Percentiles rank a stretch among this genome's conserved stretches.
Evolutionary conservation across 2,888 invertebrate genomes (phyloP).

Genomic region (Aleiodes leptofemur): DNA sequence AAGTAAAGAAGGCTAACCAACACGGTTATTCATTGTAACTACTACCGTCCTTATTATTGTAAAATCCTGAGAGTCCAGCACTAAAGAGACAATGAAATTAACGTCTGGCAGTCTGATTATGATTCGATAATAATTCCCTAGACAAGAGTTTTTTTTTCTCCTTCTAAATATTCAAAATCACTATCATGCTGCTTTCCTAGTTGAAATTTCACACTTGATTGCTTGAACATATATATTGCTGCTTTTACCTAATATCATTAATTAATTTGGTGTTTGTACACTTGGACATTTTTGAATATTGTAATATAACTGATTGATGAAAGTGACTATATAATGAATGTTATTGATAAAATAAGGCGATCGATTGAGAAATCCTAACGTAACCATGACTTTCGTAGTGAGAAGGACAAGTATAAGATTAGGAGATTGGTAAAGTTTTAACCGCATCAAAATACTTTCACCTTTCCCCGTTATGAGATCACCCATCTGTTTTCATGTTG

Average conservation of each 20-base stretch:
- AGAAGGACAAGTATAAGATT: conserved; percentile 30
- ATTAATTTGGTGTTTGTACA: no score
- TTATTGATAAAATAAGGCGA: conserved; percentile 52
- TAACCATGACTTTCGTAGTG: conserved; percentile 68
- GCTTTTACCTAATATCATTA: no score
- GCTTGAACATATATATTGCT: no score
- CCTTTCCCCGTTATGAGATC: conserved; percentile 74
- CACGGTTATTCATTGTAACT: neutral
- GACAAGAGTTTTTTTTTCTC: no score
- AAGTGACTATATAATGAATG: conserved; percentile 36
- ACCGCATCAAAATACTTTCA: conserved; percentile 69
- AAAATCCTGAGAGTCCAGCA: neutral
- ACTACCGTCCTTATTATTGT: neutral
- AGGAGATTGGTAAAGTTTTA: conserved; percentile 51
- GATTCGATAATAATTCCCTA: neutral
- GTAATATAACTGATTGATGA: neutral
- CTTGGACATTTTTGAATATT: neutral
- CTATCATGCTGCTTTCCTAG: no score
- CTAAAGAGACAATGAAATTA: neutral
- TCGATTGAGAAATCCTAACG: conserved; percentile 65
- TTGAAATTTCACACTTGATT: no score
- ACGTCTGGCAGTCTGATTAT: neutral
- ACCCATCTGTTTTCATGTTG: conserved; percentile 59
- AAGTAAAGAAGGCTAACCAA: conserved; percentile 1
- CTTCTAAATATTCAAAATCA: no score